Percentiles rank a stretch among this genome's conserved stretches.
phyloP scores from a whole-genome alignment of 1,140 invertebrate genomes.

The Neomicropteryx cornuta region DNA sequence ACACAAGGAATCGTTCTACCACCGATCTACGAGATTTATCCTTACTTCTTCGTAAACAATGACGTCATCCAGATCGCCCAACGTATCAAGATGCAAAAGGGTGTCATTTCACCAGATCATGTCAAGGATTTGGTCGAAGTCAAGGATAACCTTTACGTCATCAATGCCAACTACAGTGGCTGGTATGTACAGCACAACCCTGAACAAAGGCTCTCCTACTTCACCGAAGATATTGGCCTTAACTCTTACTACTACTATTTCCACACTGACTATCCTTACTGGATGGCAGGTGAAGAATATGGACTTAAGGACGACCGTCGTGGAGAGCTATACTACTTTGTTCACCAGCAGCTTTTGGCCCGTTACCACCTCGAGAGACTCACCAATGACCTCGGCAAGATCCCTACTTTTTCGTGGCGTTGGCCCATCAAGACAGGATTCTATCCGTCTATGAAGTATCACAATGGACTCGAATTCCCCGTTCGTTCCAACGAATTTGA shows the following conservation, averaged over 20 bases:
- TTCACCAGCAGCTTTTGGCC: slow-evolving; percentile 41
- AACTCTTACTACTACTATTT: slow-evolving; percentile 62
- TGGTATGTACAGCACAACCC: slow-evolving; percentile 34
- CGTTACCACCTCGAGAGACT: slow-evolving; percentile 51
- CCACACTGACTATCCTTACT: slow-evolving; percentile 54
- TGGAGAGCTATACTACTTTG: slow-evolving; percentile 41
- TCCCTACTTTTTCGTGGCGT: slow-evolving; percentile 42
- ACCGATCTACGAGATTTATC: slow-evolving; percentile 50
- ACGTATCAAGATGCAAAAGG: slow-evolving; percentile 44
- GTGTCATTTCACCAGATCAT: slow-evolving; percentile 6
- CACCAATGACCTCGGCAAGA: slow-evolving; percentile 39
- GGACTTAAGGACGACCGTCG: slow-evolving; percentile 34
- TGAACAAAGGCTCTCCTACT: slow-evolving; percentile 57
- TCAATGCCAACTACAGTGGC: slow-evolving; percentile 41
- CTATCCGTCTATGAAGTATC: slow-evolving; percentile 43
- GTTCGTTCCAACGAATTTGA: slow-evolving; percentile 28
- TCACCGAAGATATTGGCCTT: slow-evolving; percentile 57
- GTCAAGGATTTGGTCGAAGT: slow-evolving; percentile 16
- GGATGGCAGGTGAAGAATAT: slow-evolving; percentile 40
- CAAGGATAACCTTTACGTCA: slow-evolving; percentile 27
- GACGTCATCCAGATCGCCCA: slow-evolving; percentile 44
- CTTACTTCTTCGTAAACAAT: slow-evolving; percentile 45
- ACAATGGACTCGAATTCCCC: slow-evolving; percentile 46
- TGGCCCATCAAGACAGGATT: slow-evolving; percentile 42
- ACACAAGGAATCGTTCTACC: slow-evolving; percentile 46